Evolutionary conservation across 1,140 invertebrate species (phyloP), one percentile per base, ranked within the genome.

Genomic region (Paramacrobiotus metropolitanus): DNA sequence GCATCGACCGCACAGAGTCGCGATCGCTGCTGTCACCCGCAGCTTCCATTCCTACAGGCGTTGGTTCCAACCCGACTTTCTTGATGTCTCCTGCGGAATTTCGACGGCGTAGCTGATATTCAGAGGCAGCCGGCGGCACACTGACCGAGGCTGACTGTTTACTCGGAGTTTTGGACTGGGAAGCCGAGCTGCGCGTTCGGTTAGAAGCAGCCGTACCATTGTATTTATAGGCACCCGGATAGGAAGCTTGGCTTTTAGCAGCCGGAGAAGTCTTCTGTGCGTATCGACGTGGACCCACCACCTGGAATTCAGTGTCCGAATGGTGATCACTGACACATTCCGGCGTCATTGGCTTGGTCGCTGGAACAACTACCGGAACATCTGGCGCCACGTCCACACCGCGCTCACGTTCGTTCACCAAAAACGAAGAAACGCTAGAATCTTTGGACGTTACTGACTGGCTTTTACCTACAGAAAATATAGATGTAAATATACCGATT

Each of bases 221-320:
- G n/a, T n/a, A n/a, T n/a, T n/a, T n/a, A n/a, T n/a, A n/a, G n/a
- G n/a, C n/a, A n/a, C n/a, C n/a, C n/a, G n/a, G n/a, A n/a, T n/a
- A 40, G n/a, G 9, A 40, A 40, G 34, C 34, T 9, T 40, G 48
- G 48, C 24, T 18, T 9, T 55, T 55, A 65, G 72, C 72, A 44
- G 70, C 68, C 9, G 68, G 44, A 20, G 66, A 65, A 60, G 72
- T 67, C 28, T 66, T 69, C n/a, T n/a, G n/a, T 9, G 48, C 48
- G 60, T 71, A 71, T 48, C 72, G 63, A 15, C 66, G 61, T 28
- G 62, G 63, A 21, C 44, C 30, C 29, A 62, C 62, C 21, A 62
- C 59, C 15, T 30, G 21, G 4, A 2, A 30, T 48, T 64, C 63
- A 4, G 40, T 28, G 28, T 62, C 31, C 29, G 59, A 4, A 20